phyloP scores from a whole-genome alignment of 1,140 invertebrate species.

The Megalopta genalis region DNA sequence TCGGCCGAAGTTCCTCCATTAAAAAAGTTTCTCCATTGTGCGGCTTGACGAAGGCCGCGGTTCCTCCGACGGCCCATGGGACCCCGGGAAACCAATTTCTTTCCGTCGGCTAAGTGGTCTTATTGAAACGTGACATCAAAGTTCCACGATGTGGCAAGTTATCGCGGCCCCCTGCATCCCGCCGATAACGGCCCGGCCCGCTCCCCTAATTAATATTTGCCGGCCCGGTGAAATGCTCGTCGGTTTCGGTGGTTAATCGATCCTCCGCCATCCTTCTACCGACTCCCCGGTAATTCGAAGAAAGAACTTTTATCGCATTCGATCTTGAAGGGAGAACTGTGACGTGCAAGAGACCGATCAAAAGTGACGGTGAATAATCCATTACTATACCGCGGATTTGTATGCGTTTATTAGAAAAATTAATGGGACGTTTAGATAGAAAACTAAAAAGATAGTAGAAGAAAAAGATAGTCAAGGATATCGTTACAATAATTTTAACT shows the following conservation, averaged over 20 bases:
- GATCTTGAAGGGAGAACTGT: too few species aligned
- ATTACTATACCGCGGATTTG: too few species aligned
- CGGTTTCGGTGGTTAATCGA: not conserved
- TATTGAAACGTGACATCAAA: slow-evolving; percentile 34
- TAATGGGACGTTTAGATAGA: too few species aligned
- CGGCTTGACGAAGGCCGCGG: not conserved
- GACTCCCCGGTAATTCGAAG: too few species aligned
- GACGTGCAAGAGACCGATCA: too few species aligned
- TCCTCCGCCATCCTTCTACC: too few species aligned
- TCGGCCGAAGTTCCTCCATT: slow-evolving; percentile 36
- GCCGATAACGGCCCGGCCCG: not conserved
- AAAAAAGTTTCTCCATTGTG: slow-evolving; percentile 43
- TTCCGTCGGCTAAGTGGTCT: slow-evolving; percentile 33
- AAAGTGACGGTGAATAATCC: too few species aligned
- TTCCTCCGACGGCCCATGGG: not conserved
- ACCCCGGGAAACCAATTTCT: slow-evolving; percentile 29
- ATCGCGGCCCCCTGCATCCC: not conserved
- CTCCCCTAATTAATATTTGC: slow-evolving; percentile 20
- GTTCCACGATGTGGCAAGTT: slow-evolving; percentile 14
- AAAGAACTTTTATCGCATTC: too few species aligned
- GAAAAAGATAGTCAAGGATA: too few species aligned
- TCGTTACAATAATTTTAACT: too few species aligned
- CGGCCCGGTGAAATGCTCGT: not conserved
- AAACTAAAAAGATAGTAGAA: too few species aligned
- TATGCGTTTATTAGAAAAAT: too few species aligned